phyloP scores from a whole-genome alignment of 2,113 vertebrate species.

The Amazona guildingii region DNA sequence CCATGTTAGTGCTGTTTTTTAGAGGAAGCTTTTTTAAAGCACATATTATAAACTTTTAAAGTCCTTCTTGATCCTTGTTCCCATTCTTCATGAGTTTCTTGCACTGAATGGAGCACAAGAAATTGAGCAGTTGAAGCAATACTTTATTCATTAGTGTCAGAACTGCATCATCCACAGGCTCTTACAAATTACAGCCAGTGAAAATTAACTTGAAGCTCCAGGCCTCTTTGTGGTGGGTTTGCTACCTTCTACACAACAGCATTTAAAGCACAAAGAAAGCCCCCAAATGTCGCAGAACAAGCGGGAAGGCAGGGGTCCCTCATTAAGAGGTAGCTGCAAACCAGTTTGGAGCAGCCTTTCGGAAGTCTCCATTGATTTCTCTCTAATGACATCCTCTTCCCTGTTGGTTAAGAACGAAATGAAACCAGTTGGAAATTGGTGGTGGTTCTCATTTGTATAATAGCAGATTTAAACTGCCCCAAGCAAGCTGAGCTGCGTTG shows the following conservation, averaged over 20 bases:
- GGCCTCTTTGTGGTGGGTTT: background rate
- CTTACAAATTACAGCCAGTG: slow-evolving; percentile 7
- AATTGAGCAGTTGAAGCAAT: slow-evolving; percentile 19
- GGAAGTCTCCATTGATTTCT: slow-evolving; percentile 24
- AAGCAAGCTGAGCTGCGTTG: background rate
- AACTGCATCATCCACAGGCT: background rate
- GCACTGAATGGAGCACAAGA: background rate
- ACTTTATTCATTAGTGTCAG: slow-evolving; percentile 37
- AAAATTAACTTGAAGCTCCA: background rate
- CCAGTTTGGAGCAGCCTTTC: background rate
- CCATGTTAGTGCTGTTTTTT: background rate
- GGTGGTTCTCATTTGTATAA: slow-evolving; percentile 8
- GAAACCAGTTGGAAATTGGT: slow-evolving; percentile 1
- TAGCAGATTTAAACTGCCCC: background rate
- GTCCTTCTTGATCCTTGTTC: background rate
- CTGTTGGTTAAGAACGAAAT: background rate
- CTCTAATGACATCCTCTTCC: background rate
- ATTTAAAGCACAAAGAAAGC: background rate
- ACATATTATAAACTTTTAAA: background rate
- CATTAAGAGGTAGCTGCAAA: background rate
- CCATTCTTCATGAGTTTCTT: background rate
- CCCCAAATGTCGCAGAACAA: rapidly evolving
- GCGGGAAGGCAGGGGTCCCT: background rate
- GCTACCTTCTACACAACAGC: background rate
- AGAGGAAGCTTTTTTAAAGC: background rate